Evolutionary conservation across 1,140 invertebrate species (phyloP).

Genomic region (Steinernema feltiae): DNA sequence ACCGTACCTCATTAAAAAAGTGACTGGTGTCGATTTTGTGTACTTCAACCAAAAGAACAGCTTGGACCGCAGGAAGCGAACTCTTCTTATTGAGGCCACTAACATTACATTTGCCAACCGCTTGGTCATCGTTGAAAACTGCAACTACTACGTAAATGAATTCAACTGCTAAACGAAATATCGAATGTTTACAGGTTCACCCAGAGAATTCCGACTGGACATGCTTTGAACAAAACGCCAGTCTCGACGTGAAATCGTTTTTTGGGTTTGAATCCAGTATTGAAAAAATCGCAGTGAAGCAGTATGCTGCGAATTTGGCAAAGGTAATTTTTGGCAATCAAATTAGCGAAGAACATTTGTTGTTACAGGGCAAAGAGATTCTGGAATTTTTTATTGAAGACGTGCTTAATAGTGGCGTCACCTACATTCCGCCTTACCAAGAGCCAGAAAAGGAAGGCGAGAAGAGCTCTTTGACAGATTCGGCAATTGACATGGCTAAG

Average conservation of each 20-base stretch:
- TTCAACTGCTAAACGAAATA: background rate
- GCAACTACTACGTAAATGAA: conserved; percentile 83
- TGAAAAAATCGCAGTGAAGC: conserved; percentile 93
- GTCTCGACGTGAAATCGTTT: conserved; percentile 89
- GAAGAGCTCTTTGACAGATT: conserved; percentile 42
- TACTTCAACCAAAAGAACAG: conserved; percentile 88
- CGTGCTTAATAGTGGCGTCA: conserved; percentile 74
- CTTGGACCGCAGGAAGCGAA: conserved; percentile 71
- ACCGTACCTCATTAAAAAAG: conserved; percentile 89
- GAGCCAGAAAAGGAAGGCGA: conserved; percentile 43
- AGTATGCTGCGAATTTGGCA: conserved; percentile 83
- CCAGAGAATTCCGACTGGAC: conserved; percentile 91
- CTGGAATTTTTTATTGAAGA: conserved; percentile 84
- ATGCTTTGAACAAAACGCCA: conserved; percentile 88
- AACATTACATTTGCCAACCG: conserved; percentile 85
- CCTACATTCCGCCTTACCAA: conserved; percentile 62
- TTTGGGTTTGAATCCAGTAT: conserved; percentile 91
- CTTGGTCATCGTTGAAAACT: conserved; percentile 81
- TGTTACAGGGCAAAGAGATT: conserved; percentile 78
- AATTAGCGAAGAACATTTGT: conserved; percentile 18
- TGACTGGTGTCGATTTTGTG: conserved; percentile 84
- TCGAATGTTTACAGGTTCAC: conserved; percentile 69
- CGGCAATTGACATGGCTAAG: conserved; percentile 49
- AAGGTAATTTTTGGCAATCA: conserved; percentile 64
- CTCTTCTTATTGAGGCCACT: conserved; percentile 80